Base-by-base conservation (phyloP, 92 coral and sea anemone species). In the Epizoanthus ramosus region DNA sequence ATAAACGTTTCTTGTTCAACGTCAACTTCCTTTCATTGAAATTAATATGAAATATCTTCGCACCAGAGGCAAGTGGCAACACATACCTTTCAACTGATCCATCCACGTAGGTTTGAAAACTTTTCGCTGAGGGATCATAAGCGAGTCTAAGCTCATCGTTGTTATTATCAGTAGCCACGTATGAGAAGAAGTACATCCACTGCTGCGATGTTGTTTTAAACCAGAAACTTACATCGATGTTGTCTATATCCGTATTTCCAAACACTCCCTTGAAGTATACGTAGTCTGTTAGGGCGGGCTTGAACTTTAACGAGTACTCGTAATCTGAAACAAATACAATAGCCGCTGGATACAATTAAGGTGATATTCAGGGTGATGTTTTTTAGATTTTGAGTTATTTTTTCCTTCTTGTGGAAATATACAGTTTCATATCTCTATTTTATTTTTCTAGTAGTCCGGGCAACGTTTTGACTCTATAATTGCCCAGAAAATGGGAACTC, bases 221-320 rank as follows among this genome's bases (percentile, higher is more conserved):
- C 75, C 75, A 71, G 21, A 71, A 71, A 28, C 75, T 71, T 45
- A 71, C 75, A 45, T 43, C 57, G 56, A 71, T 8, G 8, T 47
- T 8, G 0, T 71, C 4, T 17, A 47, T n/a, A 5, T 10, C 12
- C 12, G 59, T 13, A 7, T 3, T 47, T 45, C 37, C 37, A 18
- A 43, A 43, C 24, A 52, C 57, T 15, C 56, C 56, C 37, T 71
- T 45, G 50, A 71, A 71, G 37, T 71, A 41, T 2, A 71, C 75
- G 45, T 43, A 52, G 56, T 39, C 75, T 47, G 53, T 41, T 5
- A 8, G 16, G 18, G 21, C 15, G 19, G 33, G 33, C 75, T 54
- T 8, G 10, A 71, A 33, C 17, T 45, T 47, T 1, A 71, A 7
- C 24, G 28, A 23, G 50, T 71, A 71, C 75, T 71, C 35, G 9